Evolutionary conservation across 2,888 invertebrate species (phyloP), one percentile per base, ranked within the genome.

Genomic region (Ametastegia equiseti): DNA sequence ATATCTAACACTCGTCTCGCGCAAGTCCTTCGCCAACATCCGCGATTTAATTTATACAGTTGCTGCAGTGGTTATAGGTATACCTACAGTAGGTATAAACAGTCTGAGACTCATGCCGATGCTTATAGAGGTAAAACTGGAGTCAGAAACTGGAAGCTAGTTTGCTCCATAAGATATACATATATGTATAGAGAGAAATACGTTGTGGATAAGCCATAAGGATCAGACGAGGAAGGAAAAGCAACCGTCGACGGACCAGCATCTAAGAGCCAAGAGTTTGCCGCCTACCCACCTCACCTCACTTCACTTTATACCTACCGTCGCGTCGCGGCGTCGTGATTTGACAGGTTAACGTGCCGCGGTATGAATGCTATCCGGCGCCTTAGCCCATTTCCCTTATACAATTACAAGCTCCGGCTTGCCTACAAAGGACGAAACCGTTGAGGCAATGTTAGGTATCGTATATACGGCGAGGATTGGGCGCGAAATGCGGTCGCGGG

Each of bases 291-390:
- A 19, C 47, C 6, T 23, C 13, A 9, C 11, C 60, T 30, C 9
- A 27, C 27, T 57, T 23, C 23, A 23, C 60, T 30, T 30, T 30
- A 27, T 30, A 60, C 60, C 60, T 60, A 67, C 36, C 39, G 67
- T 39, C n/a, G n/a, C n/a, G n/a, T n/a, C n/a, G n/a, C n/a, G n/a
- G n/a, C n/a, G n/a, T n/a, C 67, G 36, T 67, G 67, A 67, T 67
- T 67, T 67, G 67, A 67, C 67, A 67, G 67, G 67, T 67, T 67
- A 67, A 67, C 60, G 60, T 60, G 60, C 60, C 60, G 39, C 67
- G 39, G 67, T 39, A 36, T 67, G 67, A 67, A 67, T 67, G 67
- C 67, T 67, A 67, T 67, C 67, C 67, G 36, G 23, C 67, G 67
- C 36, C 67, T 67, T 67, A 67, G 36, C 67, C 67, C 67, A 67